phyloP scores from a whole-genome alignment of 2,113 vertebrate genomes.

The Chinchilla lanigera region DNA sequence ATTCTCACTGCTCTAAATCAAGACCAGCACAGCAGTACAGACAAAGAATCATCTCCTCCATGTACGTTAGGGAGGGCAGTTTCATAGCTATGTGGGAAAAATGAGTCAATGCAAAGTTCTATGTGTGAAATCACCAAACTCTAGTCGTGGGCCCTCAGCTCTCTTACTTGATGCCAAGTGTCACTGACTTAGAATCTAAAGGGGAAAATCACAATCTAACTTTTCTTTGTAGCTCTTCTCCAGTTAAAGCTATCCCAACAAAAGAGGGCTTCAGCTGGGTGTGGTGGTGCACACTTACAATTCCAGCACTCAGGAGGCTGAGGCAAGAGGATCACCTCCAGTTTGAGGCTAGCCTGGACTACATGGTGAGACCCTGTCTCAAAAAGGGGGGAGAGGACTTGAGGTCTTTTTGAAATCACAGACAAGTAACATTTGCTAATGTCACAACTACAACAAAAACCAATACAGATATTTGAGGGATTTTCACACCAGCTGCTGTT shows the following conservation, averaged over 20 bases:
- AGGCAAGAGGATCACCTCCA: not conserved
- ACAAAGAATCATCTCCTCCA: not conserved
- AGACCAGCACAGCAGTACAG: not conserved
- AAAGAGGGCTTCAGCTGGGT: not conserved
- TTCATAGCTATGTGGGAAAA: not conserved
- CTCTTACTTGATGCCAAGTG: not conserved
- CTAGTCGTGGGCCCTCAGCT: not conserved
- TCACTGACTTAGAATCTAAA: not conserved
- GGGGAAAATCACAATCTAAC: conserved; percentile 1
- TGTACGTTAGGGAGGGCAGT: not conserved
- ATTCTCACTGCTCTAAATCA: not conserved
- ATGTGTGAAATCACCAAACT: not conserved
- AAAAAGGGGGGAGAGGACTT: not conserved
- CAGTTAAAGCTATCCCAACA: conserved; percentile 11
- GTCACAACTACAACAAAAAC: not conserved
- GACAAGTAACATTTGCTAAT: not conserved
- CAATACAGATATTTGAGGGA: not conserved
- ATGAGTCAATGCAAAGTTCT: not conserved
- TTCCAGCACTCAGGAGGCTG: not conserved
- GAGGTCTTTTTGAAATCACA: not conserved
- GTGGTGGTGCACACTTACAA: not conserved
- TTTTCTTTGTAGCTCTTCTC: not conserved
- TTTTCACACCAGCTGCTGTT: not conserved
- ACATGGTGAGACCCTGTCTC: not conserved
- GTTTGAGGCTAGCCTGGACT: not conserved